Percentiles rank a stretch among this genome's conserved stretches.
phyloP scores from a whole-genome alignment of 2,888 invertebrate genomes.

The Cheilosia vernalis region DNA sequence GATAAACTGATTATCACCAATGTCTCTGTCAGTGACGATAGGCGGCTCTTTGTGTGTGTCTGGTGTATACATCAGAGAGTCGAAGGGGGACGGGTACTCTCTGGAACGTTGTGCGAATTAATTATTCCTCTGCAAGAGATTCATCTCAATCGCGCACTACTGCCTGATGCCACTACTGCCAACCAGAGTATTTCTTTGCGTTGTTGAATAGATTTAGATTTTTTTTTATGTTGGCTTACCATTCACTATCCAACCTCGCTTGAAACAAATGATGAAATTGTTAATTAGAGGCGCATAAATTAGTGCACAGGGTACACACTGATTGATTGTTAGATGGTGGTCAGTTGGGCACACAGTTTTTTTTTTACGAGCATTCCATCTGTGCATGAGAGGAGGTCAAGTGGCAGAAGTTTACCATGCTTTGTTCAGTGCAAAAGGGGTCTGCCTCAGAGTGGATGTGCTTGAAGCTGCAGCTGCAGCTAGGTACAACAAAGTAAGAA shows the following conservation, averaged over 20 bases:
- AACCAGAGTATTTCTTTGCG: slow-evolving; percentile 33
- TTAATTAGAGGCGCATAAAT: slow-evolving; percentile 73
- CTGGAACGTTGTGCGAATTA: slow-evolving; percentile 61
- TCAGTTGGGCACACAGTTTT: slow-evolving; percentile 57
- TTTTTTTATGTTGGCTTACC: slow-evolving; percentile 7
- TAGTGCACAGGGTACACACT: slow-evolving; percentile 67
- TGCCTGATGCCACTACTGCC: slow-evolving; percentile 21
- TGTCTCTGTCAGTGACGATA: slow-evolving; percentile 62
- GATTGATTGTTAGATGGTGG: slow-evolving; percentile 72
- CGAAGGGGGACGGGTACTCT: not conserved
- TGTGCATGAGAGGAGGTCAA: slow-evolving; percentile 64
- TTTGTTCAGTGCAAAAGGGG: slow-evolving; percentile 36
- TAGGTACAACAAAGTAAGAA: slow-evolving; percentile 63
- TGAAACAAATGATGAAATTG: slow-evolving; percentile 65
- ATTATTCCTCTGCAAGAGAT: slow-evolving; percentile 63
- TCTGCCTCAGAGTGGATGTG: slow-evolving; percentile 37
- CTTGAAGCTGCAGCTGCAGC: slow-evolving; percentile 15
- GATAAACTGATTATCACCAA: slow-evolving; percentile 73
- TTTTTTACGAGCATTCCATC: slow-evolving; percentile 27
- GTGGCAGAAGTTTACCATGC: slow-evolving; percentile 54
- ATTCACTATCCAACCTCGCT: slow-evolving; percentile 28
- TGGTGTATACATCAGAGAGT: slow-evolving; percentile 14
- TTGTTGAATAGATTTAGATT: slow-evolving; percentile 48
- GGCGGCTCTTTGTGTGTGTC: slow-evolving; percentile 37
- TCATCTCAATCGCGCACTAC: slow-evolving; percentile 55